Percentiles rank a stretch among this genome's conserved stretches.
Evolutionary conservation across 2,888 invertebrate genomes (phyloP).

Genomic region (Thalpophila matura): DNA sequence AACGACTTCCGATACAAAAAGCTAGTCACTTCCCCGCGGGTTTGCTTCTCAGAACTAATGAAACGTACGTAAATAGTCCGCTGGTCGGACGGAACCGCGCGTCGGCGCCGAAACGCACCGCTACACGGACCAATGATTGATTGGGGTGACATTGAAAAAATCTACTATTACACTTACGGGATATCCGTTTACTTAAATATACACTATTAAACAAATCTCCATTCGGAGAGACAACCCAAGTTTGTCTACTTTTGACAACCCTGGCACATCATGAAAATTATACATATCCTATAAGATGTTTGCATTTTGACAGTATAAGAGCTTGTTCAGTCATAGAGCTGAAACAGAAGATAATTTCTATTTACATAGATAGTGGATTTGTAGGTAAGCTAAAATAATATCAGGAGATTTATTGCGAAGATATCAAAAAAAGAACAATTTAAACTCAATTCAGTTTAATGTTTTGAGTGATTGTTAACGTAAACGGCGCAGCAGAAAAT

Average conservation of each 20-base stretch:
- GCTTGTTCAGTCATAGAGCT: conserved; percentile 20
- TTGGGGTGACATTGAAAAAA: conserved; percentile 82
- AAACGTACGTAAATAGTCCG: conserved; percentile 87
- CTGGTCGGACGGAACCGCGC: conserved; percentile 79
- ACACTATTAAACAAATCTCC: conserved; percentile 8
- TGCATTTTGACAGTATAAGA: conserved; percentile 17
- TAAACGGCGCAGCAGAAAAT: conserved; percentile 15
- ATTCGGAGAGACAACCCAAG: not conserved
- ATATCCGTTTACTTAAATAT: conserved; percentile 64
- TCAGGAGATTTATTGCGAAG: conserved; percentile 4
- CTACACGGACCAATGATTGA: conserved; percentile 82
- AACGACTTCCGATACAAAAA: conserved; percentile 88
- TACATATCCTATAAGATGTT: conserved; percentile 32
- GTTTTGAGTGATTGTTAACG: conserved; percentile 14
- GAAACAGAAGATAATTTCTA: conserved; percentile 24
- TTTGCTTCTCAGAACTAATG: conserved; percentile 87
- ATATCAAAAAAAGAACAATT: conserved; percentile 14
- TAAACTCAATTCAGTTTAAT: conserved; percentile 21
- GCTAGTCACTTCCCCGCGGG: conserved; percentile 81
- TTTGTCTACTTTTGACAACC: conserved; percentile 11
- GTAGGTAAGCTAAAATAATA: conserved; percentile 27
- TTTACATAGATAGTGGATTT: conserved; percentile 19
- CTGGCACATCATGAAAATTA: conserved; percentile 28
- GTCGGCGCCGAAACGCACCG: conserved; percentile 74
- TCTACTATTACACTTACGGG: conserved; percentile 49